Conservation (phyloP, 2,888 invertebrate genomes). For the Fragum whitleyi region DNA sequence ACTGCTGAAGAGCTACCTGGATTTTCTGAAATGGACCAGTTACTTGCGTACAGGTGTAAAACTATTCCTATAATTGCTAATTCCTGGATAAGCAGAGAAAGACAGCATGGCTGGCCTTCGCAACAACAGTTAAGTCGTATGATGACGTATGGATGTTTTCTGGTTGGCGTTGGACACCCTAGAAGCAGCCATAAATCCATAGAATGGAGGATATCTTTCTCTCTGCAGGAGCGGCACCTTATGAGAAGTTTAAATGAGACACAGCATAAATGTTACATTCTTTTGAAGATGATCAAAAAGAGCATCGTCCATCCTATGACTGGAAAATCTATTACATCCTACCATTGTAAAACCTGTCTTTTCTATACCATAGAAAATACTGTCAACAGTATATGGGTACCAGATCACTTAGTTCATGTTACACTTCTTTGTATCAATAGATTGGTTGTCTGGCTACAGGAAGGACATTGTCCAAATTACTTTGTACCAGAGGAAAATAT, state of each 20-base stretch:
- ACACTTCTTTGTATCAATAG: neutral
- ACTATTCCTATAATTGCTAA: neutral
- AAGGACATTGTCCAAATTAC: slow-evolving; percentile 8
- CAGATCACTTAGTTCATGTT: neutral
- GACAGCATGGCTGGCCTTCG: slow-evolving; percentile 1
- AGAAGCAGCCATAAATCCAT: neutral
- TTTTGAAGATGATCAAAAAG: slow-evolving; percentile 1
- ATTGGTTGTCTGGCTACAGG: neutral
- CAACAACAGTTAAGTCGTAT: neutral
- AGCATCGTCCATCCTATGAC: neutral
- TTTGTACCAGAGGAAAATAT: slow-evolving; percentile 5
- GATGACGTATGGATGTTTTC: neutral
- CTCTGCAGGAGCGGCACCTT: slow-evolving; percentile 3
- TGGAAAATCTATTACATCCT: slow-evolving; percentile 1
- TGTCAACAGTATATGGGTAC: neutral
- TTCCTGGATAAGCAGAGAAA: neutral
- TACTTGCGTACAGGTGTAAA: neutral
- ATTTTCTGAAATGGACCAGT: neutral
- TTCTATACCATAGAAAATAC: slow-evolving; percentile 9
- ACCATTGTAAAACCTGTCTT: neutral
- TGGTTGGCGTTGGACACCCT: slow-evolving; percentile 7
- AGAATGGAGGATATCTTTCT: slow-evolving; percentile 14
- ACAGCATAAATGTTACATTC: slow-evolving; percentile 8
- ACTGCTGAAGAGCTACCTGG: neutral
- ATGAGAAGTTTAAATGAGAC: neutral